Base-by-base conservation (phyloP, 2,888 invertebrate species). In the Limnephilus marmoratus region DNA sequence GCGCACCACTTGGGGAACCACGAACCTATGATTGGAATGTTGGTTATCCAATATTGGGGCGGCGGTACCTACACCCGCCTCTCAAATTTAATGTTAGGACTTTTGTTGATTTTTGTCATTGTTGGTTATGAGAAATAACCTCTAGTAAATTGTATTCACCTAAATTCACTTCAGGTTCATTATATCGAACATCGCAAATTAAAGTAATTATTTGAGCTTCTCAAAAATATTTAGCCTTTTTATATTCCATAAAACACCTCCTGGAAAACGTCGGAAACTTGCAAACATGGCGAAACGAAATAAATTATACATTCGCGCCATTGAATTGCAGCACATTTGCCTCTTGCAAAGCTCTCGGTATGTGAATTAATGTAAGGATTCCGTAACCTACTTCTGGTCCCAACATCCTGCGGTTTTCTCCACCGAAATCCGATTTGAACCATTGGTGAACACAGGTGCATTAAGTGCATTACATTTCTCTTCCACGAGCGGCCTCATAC, bases 301-400 rank as follows among this genome's bases (percentile, higher is more conserved):
- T 68, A 24, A 68, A 68, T 24, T 68, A 24, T 68, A n/a, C 68
- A 24, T 68, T 24, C 24, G n/a, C 68, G 7, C 68, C 29, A 31
- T 91, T 37, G 31, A 34, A 41, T 82, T 29, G 5, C 11, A 37
- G n/a, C 15, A 82, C 82, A 86, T 86, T 86, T 34, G 18, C 37
- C 24, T 37, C 34, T 18, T 31, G 9, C 31, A 83, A 83, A 34
- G 37, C 37, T 83, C 37, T 24, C 83, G 41, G 41, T 83, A 83
- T 83, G 18, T 83, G 41, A 83, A 83, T 83, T 31, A 37, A 83
- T 83, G 83, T 34, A 83, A 83, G 41, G 37, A 31, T 31, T 83
- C 15, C 15, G 34, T 37, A 41, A 83, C 37, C 83, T 34, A 83
- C 83, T 83, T 68, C 24, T n/a, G 24, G 9, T 68, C n/a, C 68